A percentile compares a stretch with the other conserved stretches of the same genome.
Conservation (phyloP, 2,888 invertebrate genomes). For the Onchidella celtica region DNA sequence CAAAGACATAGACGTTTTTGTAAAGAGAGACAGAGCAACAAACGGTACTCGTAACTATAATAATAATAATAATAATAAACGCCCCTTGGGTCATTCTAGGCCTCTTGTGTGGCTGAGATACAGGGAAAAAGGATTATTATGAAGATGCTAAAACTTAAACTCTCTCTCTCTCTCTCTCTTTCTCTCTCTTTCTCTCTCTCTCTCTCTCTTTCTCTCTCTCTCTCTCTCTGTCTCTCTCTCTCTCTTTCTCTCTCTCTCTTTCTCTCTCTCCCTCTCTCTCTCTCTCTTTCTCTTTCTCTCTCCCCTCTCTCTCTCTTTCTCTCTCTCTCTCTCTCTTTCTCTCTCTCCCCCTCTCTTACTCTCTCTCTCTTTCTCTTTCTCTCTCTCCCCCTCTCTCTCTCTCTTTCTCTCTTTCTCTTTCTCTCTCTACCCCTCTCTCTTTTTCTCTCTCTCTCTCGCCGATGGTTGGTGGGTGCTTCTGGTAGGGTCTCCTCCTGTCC, state of each 20-base stretch:
- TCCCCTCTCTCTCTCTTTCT: neutral
- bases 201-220: slow-evolving; percentile 13
- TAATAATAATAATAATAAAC: no score
- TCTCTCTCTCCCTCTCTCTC: neutral
- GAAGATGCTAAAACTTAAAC: no score
- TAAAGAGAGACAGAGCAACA: no score
- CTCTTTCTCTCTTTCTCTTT: neutral
- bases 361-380: slow-evolving; percentile 25
- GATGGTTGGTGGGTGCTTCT: no score
- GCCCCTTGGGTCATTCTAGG: no score
- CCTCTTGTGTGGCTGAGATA: no score
- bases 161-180: slow-evolving; percentile 8
- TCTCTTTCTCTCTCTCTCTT: neutral
- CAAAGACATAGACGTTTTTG: no score
- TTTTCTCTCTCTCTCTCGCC: no score
- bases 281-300: neutral
- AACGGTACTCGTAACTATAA: no score
- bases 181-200: neutral
- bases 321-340: slow-evolving; percentile 25
- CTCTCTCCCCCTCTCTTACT: no score
- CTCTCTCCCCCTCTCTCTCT: neutral
- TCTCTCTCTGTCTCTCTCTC: slow-evolving; percentile 6
- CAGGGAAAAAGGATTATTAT: no score
- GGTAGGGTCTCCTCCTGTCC: no score
- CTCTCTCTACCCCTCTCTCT: neutral